A percentile compares a stretch with the other conserved stretches of the same genome.
phyloP scores from a whole-genome alignment of 2,888 invertebrate species.

The Petrophora chlorosata region DNA sequence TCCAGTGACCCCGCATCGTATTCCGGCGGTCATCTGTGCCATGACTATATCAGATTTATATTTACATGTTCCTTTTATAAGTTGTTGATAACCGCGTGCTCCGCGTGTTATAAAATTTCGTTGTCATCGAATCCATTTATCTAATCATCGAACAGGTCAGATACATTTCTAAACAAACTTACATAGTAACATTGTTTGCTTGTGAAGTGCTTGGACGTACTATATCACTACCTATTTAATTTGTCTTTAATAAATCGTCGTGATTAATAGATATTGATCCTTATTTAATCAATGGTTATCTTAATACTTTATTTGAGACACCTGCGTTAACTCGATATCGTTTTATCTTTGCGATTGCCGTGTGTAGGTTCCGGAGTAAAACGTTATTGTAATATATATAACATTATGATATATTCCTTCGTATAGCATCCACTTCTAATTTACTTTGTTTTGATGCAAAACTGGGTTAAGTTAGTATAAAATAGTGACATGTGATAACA shows the following conservation, averaged over 20 bases:
- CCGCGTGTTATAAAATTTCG: constrained; percentile 9
- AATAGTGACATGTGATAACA: constrained; percentile 23
- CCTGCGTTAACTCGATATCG: constrained; percentile 9
- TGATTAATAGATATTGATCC: constrained; percentile 4
- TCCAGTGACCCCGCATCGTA: constrained; percentile 49
- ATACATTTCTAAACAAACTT: constrained; percentile 19
- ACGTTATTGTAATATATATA: background rate
- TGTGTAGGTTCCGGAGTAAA: background rate
- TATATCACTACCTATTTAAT: too few species aligned
- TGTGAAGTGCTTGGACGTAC: background rate
- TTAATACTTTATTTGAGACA: constrained; percentile 7
- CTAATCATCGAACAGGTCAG: constrained; percentile 33
- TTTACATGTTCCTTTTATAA: background rate
- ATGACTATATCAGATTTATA: constrained; percentile 13
- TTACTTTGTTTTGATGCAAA: constrained; percentile 19
- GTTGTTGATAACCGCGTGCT: constrained; percentile 16
- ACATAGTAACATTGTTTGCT: constrained; percentile 5
- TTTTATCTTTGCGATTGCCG: constrained; percentile 6
- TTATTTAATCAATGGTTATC: constrained; percentile 16
- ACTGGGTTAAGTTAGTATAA: constrained; percentile 8
- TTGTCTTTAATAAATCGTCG: background rate
- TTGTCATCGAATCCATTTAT: constrained; percentile 29
- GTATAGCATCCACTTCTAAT: background rate
- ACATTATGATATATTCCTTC: background rate
- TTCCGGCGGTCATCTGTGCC: constrained; percentile 51